Conservation (phyloP, 2,888 invertebrate genomes). For the Drosophila niveifrons region DNA sequence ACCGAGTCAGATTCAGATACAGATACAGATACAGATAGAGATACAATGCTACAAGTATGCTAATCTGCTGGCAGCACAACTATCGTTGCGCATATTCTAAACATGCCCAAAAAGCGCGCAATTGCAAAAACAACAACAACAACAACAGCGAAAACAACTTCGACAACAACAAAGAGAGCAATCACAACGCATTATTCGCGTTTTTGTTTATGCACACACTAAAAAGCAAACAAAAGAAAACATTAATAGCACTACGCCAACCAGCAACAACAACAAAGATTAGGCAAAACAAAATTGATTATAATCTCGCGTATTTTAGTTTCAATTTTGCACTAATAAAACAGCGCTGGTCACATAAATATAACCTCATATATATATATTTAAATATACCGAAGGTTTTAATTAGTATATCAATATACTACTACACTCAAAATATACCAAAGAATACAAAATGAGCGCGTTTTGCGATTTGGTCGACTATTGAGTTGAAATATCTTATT, state of each 20-base stretch:
- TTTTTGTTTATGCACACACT: constrained; percentile 39
- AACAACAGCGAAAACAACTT: background rate
- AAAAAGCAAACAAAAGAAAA: constrained; percentile 28
- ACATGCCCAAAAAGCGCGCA: constrained; percentile 40
- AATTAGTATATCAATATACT: too few species aligned
- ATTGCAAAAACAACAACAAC: constrained; percentile 28
- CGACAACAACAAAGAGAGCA: constrained; percentile 3
- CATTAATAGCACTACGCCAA: constrained; percentile 4
- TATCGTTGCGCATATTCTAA: constrained; percentile 27
- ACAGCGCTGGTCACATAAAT: constrained; percentile 13
- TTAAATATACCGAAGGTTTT: too few species aligned
- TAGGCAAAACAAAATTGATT: constrained; percentile 42
- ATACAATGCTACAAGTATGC: constrained; percentile 22
- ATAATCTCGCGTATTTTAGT: constrained; percentile 33
- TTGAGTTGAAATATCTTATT: too few species aligned
- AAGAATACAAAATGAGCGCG: too few species aligned
- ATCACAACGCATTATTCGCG: constrained; percentile 24
- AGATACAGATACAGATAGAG: constrained; percentile 11
- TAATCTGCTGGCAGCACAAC: constrained; percentile 34
- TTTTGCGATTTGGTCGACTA: too few species aligned
- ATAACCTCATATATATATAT: background rate
- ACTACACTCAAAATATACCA: too few species aligned
- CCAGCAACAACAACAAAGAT: constrained; percentile 32
- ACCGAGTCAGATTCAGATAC: background rate
- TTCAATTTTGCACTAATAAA: constrained; percentile 26